Conservation (phyloP, 2,888 invertebrate species). For the Sinelater perroti region DNA sequence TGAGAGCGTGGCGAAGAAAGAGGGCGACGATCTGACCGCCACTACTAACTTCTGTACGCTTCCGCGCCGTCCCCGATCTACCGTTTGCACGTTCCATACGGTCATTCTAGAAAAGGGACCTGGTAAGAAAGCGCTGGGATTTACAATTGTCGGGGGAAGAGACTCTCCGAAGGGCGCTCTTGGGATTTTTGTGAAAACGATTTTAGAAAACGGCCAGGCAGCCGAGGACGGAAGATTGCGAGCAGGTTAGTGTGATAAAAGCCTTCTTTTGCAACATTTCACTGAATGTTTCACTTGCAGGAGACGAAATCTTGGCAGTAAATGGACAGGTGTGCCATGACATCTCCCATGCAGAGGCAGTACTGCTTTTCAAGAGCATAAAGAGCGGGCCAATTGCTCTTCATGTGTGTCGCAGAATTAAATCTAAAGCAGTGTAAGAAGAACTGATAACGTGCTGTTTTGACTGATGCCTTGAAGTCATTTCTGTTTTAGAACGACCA, state of each 20-base stretch:
- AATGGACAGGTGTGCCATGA: slow-evolving; percentile 84
- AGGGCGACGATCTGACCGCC: slow-evolving; percentile 54
- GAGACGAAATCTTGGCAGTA: slow-evolving; percentile 83
- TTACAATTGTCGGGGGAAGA: slow-evolving; percentile 87
- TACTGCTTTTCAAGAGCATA: slow-evolving; percentile 81
- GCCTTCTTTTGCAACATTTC: not conserved
- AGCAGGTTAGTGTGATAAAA: slow-evolving; percentile 69
- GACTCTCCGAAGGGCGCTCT: slow-evolving; percentile 86
- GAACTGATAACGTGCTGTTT: slow-evolving; percentile 8
- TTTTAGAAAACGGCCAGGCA: slow-evolving; percentile 83
- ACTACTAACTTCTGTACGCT: slow-evolving; percentile 75
- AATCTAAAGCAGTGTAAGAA: slow-evolving; percentile 51
- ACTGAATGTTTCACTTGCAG: slow-evolving; percentile 58
- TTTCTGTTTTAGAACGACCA: slow-evolving; percentile 68
- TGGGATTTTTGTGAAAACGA: slow-evolving; percentile 87
- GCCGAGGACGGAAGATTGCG: slow-evolving; percentile 82
- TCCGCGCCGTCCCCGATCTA: slow-evolving; percentile 74
- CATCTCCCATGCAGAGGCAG: slow-evolving; percentile 81
- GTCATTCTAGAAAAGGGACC: slow-evolving; percentile 82
- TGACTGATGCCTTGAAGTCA: not conserved
- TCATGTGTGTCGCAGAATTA: slow-evolving; percentile 69
- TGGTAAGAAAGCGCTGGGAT: slow-evolving; percentile 86
- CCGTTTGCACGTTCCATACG: slow-evolving; percentile 75
- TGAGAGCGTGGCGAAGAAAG: not conserved
- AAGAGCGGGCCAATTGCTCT: slow-evolving; percentile 80